Evolutionary conservation across 2,888 invertebrate species (phyloP).

Genomic region (Sympetrum striolatum): DNA sequence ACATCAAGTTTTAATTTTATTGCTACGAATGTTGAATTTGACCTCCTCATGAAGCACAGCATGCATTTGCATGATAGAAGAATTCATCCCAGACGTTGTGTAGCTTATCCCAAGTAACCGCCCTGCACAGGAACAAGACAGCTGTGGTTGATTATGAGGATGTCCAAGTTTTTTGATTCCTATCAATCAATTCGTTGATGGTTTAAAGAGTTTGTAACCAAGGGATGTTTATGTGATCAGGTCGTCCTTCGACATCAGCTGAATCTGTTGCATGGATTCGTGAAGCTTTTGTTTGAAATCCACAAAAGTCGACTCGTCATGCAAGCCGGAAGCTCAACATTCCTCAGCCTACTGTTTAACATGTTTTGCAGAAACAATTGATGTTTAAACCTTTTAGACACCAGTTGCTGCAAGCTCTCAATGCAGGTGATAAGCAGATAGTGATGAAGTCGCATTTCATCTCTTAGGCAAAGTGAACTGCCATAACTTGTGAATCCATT

Average conservation of each 20-base stretch:
- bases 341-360: neutral
- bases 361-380: neutral
- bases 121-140: too few relatives aligned
- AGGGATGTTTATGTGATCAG: neutral
- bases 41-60: too few relatives aligned
- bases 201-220: neutral
- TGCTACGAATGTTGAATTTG: too few relatives aligned
- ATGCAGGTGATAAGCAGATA: neutral
- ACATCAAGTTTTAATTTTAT: too few relatives aligned
- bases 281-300: neutral
- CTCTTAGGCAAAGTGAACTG: neutral
- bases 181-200: neutral
- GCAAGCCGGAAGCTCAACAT: neutral
- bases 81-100: too few relatives aligned
- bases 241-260: slow-evolving; percentile 1
- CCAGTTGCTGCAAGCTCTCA: neutral
- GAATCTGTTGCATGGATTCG: neutral
- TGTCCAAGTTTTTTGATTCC: too few relatives aligned
- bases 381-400: too few relatives aligned
- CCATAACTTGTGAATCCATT: neutral
- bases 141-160: too few relatives aligned
- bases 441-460: neutral
- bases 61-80: too few relatives aligned
- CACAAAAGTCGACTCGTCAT: neutral
- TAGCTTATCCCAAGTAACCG: too few relatives aligned